A percentile compares a stretch with the other conserved stretches of the same genome.
Conservation (phyloP, 2,888 invertebrate genomes). For the Scaptomyza polygonia region DNA sequence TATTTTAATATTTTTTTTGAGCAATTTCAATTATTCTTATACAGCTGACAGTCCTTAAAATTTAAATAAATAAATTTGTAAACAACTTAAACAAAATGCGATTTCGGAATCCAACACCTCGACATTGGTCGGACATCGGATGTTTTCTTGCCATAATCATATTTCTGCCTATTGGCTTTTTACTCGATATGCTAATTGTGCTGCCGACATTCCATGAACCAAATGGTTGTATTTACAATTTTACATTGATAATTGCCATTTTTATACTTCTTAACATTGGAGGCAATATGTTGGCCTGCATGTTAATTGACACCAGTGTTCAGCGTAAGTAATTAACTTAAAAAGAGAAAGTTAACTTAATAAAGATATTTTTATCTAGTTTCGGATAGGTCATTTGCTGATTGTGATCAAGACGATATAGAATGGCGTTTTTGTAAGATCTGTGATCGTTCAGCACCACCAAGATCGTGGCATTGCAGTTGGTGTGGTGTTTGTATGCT, state of each 20-base stretch:
- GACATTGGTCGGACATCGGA: conserved; percentile 3
- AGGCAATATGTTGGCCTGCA: conserved; percentile 90
- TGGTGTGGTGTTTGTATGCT: conserved; percentile 91
- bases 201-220: conserved; percentile 88
- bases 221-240: conserved; percentile 85
- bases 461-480: conserved; percentile 95
- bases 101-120: conserved; percentile 34
- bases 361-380: background rate
- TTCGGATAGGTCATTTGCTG: background rate
- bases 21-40: no score
- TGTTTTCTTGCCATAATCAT: conserved; percentile 68
- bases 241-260: conserved; percentile 87
- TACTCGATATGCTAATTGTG: conserved; percentile 87
- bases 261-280: conserved; percentile 91
- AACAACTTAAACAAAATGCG: conserved; percentile 27
- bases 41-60: background rate
- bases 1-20: no score
- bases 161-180: conserved; percentile 67
- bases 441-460: conserved; percentile 90
- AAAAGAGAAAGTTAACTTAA: background rate
- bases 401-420: background rate
- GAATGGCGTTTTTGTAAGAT: conserved; percentile 90
- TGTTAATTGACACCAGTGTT: conserved; percentile 91
- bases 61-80: background rate
- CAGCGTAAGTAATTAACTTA: conserved; percentile 83